Evolutionary conservation across 2,888 invertebrate genomes (phyloP).

Genomic region (Zygaena filipendulae): DNA sequence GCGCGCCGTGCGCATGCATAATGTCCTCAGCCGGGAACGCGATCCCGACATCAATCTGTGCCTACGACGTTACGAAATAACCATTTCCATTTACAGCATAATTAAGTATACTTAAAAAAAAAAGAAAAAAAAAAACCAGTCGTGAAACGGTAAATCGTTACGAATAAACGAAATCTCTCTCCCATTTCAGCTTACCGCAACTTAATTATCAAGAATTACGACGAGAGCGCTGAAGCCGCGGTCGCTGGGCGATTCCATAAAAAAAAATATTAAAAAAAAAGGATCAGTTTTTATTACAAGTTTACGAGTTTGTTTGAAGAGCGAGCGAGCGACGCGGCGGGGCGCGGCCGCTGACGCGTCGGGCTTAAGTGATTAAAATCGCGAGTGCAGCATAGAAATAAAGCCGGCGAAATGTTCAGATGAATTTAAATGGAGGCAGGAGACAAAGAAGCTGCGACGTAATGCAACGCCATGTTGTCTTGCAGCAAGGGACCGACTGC

Average conservation of each 20-base stretch:
- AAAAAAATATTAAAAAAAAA: constrained; percentile 34
- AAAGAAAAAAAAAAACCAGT: no score
- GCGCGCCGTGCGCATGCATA: constrained; percentile 25
- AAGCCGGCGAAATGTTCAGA: constrained; percentile 45
- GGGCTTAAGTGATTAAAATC: constrained; percentile 59
- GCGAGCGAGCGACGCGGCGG: no score
- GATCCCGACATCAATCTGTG: no score
- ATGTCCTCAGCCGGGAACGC: constrained; percentile 27
- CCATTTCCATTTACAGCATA: background rate
- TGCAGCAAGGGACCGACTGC: constrained; percentile 25
- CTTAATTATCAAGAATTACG: no score
- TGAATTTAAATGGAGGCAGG: constrained; percentile 53
- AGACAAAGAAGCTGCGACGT: constrained; percentile 32
- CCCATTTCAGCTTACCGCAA: no score
- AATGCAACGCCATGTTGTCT: constrained; percentile 28
- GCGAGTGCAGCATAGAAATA: constrained; percentile 40
- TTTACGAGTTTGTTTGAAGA: constrained; percentile 32
- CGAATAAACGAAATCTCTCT: no score
- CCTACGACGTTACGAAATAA: background rate
- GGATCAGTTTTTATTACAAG: constrained; percentile 27
- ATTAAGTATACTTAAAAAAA: no score
- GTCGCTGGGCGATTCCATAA: no score
- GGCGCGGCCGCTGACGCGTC: constrained; percentile 26
- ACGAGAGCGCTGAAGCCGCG: no score
- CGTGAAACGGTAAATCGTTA: no score